phyloP scores from a whole-genome alignment of 2,888 invertebrate species.

The Linnaemya tessellans region DNA sequence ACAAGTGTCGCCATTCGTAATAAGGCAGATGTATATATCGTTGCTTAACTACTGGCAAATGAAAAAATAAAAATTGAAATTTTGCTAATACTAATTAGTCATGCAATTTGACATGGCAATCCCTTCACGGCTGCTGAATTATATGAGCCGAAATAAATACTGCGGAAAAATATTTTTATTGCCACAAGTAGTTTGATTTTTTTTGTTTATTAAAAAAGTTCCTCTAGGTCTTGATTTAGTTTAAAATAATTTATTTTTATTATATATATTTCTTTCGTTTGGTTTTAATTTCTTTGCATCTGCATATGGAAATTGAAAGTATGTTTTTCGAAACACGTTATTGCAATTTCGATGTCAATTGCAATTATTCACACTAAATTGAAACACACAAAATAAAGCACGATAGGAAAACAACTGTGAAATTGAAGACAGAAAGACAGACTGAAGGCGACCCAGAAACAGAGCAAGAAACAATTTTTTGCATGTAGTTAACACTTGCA shows the following conservation, averaged over 20 bases:
- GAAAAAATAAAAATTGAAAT: too few relatives aligned
- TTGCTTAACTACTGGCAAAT: too few relatives aligned
- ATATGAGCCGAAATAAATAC: conserved; percentile 37
- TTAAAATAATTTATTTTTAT: background rate
- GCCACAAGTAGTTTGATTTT: background rate
- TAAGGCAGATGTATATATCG: too few relatives aligned
- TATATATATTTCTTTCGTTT: background rate
- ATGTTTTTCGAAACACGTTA: conserved; percentile 68
- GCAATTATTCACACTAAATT: conserved; percentile 73
- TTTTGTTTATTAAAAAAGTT: background rate
- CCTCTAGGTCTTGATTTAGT: conserved; percentile 59
- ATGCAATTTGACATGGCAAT: conserved; percentile 64
- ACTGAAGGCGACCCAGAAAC: conserved; percentile 22
- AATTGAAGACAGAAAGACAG: conserved; percentile 40
- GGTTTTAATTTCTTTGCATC: conserved; percentile 23
- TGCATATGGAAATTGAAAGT: conserved; percentile 66
- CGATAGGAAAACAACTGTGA: conserved; percentile 60
- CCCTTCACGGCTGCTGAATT: conserved; percentile 52
- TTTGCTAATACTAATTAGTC: background rate
- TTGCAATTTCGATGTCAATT: conserved; percentile 73
- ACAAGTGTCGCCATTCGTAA: too few relatives aligned
- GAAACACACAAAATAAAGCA: conserved; percentile 44
- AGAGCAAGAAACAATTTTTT: conserved; percentile 28
- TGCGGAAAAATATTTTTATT: conserved; percentile 18
- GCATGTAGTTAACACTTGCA: conserved; percentile 53